Conservation (phyloP, 2,888 invertebrate genomes). For the Aphrophora alni region DNA sequence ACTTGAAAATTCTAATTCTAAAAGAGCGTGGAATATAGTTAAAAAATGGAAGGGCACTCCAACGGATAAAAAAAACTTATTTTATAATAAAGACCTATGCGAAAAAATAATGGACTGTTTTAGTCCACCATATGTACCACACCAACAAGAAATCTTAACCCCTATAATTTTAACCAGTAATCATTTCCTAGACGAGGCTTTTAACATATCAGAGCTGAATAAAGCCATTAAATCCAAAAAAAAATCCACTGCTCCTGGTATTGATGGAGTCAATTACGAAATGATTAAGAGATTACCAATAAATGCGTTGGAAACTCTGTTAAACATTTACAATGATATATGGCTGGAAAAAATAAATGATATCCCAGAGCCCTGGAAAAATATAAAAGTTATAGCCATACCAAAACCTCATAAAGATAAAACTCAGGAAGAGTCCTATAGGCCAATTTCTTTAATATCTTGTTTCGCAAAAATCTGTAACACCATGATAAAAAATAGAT, state of each 20-base stretch:
- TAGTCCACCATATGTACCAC: too few relatives aligned
- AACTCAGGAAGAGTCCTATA: neutral
- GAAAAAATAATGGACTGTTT: too few relatives aligned
- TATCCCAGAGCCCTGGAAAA: neutral
- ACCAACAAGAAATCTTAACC: too few relatives aligned
- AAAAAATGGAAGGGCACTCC: too few relatives aligned
- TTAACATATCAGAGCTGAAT: neutral
- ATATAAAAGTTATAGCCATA: neutral
- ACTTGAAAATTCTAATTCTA: too few relatives aligned
- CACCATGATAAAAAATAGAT: conserved; percentile 12
- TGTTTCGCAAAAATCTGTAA: neutral
- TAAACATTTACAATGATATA: conserved; percentile 8
- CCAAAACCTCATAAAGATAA: neutral
- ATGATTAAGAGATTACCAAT: neutral
- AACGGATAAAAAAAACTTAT: too few relatives aligned
- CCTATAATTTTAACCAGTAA: too few relatives aligned
- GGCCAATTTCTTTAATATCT: conserved; percentile 13
- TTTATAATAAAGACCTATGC: too few relatives aligned
- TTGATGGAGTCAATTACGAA: neutral
- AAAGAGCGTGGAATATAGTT: too few relatives aligned
- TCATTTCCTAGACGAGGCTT: neutral
- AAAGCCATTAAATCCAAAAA: neutral
- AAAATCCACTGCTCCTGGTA: neutral
- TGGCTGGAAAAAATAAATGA: neutral
- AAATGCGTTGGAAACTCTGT: neutral